These are phyloP conservation scores for Drosophila longiperda DNA, from an alignment of 2,888 invertebrate genomes.

Conservation along the genomic window DNA sequence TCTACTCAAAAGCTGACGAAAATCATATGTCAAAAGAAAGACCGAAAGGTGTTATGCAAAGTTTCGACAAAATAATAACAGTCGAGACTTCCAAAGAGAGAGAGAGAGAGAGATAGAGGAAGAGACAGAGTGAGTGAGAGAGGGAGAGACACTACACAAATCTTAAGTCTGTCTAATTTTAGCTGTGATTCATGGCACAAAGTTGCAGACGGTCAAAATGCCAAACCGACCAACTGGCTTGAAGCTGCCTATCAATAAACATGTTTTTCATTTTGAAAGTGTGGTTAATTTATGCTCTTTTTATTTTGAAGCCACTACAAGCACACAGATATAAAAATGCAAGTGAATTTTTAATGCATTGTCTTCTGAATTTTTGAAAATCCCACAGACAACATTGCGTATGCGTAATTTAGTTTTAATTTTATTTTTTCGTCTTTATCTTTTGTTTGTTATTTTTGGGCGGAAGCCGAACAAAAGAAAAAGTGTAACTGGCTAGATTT, in stretches of 20 bases:
- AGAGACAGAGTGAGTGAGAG: not conserved
- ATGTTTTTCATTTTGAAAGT: constrained; percentile 63
- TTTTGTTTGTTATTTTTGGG: constrained; percentile 21
- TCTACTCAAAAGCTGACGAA: constrained; percentile 21
- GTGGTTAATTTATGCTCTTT: constrained; percentile 55
- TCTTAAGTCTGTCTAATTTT: constrained; percentile 67
- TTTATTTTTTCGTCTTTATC: constrained; percentile 13
- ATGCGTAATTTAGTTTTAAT: constrained; percentile 53
- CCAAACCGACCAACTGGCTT: constrained; percentile 37
- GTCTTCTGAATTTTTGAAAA: constrained; percentile 38
- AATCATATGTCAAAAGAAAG: constrained; percentile 30
- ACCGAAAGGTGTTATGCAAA: constrained; percentile 65
- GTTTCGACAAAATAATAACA: constrained; percentile 18
- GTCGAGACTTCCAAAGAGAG: constrained; percentile 2
- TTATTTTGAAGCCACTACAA: constrained; percentile 26
- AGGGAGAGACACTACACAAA: constrained; percentile 19
- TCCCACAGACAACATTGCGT: constrained; percentile 55
- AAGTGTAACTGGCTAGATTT: constrained; percentile 24
- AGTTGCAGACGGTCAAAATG: constrained; percentile 49
- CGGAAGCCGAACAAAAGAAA: constrained; percentile 59
- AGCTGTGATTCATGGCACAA: constrained; percentile 68
- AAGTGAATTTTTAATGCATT: constrained; percentile 60
- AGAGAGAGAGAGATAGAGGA: not conserved
- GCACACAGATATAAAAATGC: constrained; percentile 32
- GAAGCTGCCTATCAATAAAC: constrained; percentile 63